Evolutionary conservation across 2,888 invertebrate genomes (phyloP), one percentile per base, ranked within the genome.

Genomic region (Crematogaster levior): DNA sequence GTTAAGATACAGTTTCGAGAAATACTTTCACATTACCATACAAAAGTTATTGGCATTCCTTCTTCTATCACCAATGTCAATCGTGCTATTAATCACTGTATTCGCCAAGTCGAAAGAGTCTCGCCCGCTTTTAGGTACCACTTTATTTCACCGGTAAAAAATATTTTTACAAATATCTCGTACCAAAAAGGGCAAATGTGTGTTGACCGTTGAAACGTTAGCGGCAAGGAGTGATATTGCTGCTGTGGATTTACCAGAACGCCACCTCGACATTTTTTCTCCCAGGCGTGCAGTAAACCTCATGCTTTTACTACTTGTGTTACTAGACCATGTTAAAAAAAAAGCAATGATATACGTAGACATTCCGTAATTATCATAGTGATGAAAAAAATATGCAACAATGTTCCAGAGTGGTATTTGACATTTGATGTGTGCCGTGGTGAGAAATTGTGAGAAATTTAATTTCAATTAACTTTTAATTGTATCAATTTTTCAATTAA

Each of bases 71-170:
- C 21, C 43, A 70, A 79, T 70, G 18, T 43, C 43, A 79, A 79
- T 56, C 15, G 30, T n/a, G 18, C 30, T 43, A 79, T 79, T 79
- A 79, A 79, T 79, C 70, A 79, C 68, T 56, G 18, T 12, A 34
- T 43, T 53, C 37, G 21, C 4, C 18, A 7, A 21, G 5, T 10
- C 43, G 34, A 43, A 21, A 56, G 3, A 7, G 15, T 18, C 48
- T 51, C 7, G 18, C 24, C 30, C 12, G 30, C 3, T 56, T n/a
- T n/a, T 6, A 21, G 15, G 43, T 46, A 60, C 4, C 18, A 34
- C 24, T 70, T 70, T 70, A 56, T 77, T 56, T 51, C 27, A 6
- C 18, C 10, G 63, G 18, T 34, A 53, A 63, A 79, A 75, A 74
- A 51, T 10, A 24, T 81, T 43, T 37, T 48, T 24, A 3, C 53